Base-by-base conservation (phyloP, 2,797 vertebrate genomes). In the Pangasius sanitwongsei region DNA sequence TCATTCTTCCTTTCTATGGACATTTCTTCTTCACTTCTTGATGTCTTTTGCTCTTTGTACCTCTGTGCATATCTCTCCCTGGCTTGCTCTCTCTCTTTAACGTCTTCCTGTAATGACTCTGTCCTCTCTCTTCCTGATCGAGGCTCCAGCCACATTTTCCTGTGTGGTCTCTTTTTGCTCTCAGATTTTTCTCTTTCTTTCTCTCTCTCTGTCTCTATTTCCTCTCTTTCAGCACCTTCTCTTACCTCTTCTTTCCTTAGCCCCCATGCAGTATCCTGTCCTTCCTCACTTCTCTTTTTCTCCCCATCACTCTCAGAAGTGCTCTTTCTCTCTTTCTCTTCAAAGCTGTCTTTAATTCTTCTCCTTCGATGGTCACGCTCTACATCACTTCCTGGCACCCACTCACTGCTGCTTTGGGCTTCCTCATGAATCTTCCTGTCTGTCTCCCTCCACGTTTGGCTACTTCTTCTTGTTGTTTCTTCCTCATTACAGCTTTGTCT, bases 141-240 rank as follows among this genome's bases (percentile, higher is more conserved):
- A 65, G 96, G 96, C 85, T 96, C 95, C 91, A 96, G 94, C 96
- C 96, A 96, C 95, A 95, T 95, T 94, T 93, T 95, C 61, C 89
- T 94, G 81, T 65, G 25, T 65, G 75, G 87, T 84, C 65, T 91
- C 16, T 25, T 67, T 34, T 83, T 91, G 90, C 72, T 89, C 89
- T 88, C 91, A 31, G 67, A 4, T n/a, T 55, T 88, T 18, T 61
- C 87, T 84, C 25, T 34, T 65, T 82, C 37, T 88, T 75, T 65
- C 74, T 87, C 91, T 88, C 37, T 37, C 63, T 85, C 87, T 75
- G 1, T 89, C 89, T 88, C 80, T 86, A 28, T 90, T 90, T 72
- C 93, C 93, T 50, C 78, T 89, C 85, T 78, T 86, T 53, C 50
- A 86, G 25, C 31, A 23, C 86, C 77, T 88, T 34, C 50, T 91